Conservation (phyloP, 92 coral and sea anemone species). For the Porites divaricata region DNA sequence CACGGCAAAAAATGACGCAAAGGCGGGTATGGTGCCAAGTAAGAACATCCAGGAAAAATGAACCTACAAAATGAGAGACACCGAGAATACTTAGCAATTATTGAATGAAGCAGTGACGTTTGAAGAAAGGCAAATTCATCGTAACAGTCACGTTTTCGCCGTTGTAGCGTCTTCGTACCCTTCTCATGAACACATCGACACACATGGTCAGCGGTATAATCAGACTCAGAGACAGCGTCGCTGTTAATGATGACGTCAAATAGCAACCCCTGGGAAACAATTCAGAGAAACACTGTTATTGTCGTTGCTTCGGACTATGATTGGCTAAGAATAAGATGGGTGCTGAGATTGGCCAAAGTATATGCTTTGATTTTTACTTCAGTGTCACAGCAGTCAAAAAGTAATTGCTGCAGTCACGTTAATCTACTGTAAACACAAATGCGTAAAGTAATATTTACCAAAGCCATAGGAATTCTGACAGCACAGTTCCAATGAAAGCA, state of each 20-base stretch:
- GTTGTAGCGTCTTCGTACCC: constrained; percentile 40
- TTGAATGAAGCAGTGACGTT: too few relatives aligned
- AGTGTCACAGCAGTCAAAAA: too few relatives aligned
- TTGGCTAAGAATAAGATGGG: too few relatives aligned
- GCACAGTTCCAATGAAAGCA: constrained; percentile 91
- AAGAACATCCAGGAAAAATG: constrained; percentile 86
- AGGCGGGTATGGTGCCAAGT: constrained; percentile 84
- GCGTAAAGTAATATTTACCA: constrained; percentile 58
- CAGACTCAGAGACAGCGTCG: constrained; percentile 92
- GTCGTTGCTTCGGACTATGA: too few relatives aligned
- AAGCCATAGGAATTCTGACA: constrained; percentile 92
- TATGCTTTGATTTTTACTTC: too few relatives aligned
- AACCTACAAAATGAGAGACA: constrained; percentile 48
- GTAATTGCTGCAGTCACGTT: too few relatives aligned
- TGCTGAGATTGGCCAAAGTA: too few relatives aligned
- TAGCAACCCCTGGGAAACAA: constrained; percentile 87
- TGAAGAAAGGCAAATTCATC: too few relatives aligned
- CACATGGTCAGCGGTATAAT: constrained; percentile 96
- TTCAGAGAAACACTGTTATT: too few relatives aligned
- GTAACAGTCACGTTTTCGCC: too few relatives aligned
- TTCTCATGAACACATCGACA: constrained; percentile 83
- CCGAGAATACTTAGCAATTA: background rate
- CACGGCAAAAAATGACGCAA: constrained; percentile 88
- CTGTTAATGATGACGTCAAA: constrained; percentile 96
- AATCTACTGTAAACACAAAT: background rate